Percentiles rank a stretch among this genome's conserved stretches.
These are phyloP conservation scores for Drosophila putrida DNA, from an alignment of 2,888 invertebrate genomes.

Conservation along the genomic window DNA sequence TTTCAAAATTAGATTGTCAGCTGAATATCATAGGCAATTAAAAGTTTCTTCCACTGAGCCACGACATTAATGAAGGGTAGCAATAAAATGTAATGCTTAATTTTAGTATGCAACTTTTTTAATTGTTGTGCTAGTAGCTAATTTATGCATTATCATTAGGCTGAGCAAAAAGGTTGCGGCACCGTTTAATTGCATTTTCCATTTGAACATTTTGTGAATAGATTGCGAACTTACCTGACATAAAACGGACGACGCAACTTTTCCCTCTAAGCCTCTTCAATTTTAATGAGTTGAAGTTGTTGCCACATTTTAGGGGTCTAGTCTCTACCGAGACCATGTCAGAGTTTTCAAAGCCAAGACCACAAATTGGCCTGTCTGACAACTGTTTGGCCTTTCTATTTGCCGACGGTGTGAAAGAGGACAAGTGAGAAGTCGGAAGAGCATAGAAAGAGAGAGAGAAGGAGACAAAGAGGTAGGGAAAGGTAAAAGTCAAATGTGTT, in stretches of 20 bases:
- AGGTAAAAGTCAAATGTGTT: neutral
- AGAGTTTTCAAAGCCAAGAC: constrained; percentile 45
- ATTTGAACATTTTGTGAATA: constrained; percentile 35
- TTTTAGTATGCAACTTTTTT: constrained; percentile 64
- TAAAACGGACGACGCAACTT: constrained; percentile 46
- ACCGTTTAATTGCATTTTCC: constrained; percentile 59
- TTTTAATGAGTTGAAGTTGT: constrained; percentile 68
- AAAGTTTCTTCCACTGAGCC: constrained; percentile 36
- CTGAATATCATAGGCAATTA: constrained; percentile 57
- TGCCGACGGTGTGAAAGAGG: constrained; percentile 11
- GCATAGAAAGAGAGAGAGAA: neutral
- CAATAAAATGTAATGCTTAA: constrained; percentile 59
- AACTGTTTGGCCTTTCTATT: constrained; percentile 17
- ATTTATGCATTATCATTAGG: constrained; percentile 62
- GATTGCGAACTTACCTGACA: constrained; percentile 37
- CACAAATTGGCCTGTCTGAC: constrained; percentile 62
- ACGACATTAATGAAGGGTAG: neutral
- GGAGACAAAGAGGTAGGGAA: neutral
- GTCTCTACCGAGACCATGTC: constrained; percentile 27
- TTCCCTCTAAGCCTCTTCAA: constrained; percentile 46
- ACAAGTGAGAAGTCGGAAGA: neutral
- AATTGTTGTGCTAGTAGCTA: constrained; percentile 58
- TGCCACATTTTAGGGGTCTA: constrained; percentile 43
- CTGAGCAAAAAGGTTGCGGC: constrained; percentile 41
- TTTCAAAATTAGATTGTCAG: constrained; percentile 9